These are phyloP conservation scores for Aeoliscus strigatus DNA, from an alignment of 2,797 vertebrate genomes.

Conservation along the genomic window DNA sequence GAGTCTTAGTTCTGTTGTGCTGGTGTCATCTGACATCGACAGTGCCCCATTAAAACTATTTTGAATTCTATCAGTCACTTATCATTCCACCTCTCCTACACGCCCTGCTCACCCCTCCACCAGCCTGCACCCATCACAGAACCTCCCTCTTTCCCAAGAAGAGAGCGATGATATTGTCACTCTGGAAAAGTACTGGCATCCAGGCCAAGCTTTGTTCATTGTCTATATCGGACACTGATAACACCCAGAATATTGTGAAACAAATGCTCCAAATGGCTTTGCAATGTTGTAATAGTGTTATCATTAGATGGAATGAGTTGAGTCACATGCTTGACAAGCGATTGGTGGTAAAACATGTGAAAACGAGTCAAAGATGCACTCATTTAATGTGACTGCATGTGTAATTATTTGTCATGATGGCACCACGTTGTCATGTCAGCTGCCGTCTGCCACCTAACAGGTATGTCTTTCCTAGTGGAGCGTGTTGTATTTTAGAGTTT, in stretches of 20 bases:
- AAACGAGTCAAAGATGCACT: not conserved
- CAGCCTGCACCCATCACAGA: constrained; percentile 5
- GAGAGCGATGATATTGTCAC: constrained; percentile 64
- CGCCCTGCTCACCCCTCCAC: constrained; percentile 13
- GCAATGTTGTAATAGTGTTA: constrained; percentile 14
- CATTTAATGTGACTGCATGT: not conserved
- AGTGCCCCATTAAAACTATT: not conserved
- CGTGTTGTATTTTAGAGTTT: too few species aligned
- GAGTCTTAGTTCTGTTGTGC: too few species aligned
- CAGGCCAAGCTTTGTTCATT: constrained; percentile 73
- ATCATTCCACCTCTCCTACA: constrained; percentile 15
- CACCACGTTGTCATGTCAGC: too few species aligned
- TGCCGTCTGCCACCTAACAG: too few species aligned
- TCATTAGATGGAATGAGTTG: constrained; percentile 12
- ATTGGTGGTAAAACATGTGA: too few species aligned
- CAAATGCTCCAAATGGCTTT: constrained; percentile 33
- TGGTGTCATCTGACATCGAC: constrained; percentile 9
- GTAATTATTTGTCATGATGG: too few species aligned
- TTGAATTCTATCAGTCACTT: not conserved
- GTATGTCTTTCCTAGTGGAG: too few species aligned
- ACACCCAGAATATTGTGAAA: constrained; percentile 38
- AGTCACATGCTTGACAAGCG: too few species aligned
- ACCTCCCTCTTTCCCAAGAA: constrained; percentile 46
- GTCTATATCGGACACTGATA: constrained; percentile 54
- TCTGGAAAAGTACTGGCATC: constrained; percentile 78